Conservation (phyloP, 2,888 invertebrate genomes). For the Chymomyza caudatula region DNA sequence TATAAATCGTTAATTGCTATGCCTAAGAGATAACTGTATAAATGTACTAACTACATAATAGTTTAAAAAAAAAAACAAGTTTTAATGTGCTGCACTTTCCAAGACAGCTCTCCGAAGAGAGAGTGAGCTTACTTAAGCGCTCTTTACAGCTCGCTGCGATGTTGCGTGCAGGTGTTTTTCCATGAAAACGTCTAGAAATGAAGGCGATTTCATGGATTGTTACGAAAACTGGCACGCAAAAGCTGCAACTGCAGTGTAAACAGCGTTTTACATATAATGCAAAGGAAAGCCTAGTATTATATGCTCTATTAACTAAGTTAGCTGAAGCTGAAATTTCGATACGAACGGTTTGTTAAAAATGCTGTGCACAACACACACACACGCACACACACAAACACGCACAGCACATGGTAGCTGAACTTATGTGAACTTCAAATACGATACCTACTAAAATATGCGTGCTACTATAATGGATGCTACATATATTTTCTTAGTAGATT, state of each 20-base stretch:
- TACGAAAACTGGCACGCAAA: too few relatives aligned
- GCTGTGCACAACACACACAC: constrained; percentile 20
- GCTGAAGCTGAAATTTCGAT: too few relatives aligned
- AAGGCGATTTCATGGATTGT: too few relatives aligned
- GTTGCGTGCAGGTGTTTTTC: too few relatives aligned
- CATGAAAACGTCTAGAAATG: too few relatives aligned
- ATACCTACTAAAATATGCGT: not conserved
- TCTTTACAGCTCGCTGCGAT: too few relatives aligned
- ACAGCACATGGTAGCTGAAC: too few relatives aligned
- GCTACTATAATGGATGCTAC: constrained; percentile 26
- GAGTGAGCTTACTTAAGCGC: too few relatives aligned
- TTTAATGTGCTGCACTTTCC: not conserved
- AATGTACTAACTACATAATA: not conserved
- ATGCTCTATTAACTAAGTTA: not conserved
- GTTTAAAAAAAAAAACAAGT: not conserved
- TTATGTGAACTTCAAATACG: not conserved
- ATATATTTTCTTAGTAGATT: constrained; percentile 66
- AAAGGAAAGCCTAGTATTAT: not conserved
- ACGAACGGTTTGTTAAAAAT: constrained; percentile 33
- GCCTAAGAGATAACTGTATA: not conserved
- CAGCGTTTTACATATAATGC: not conserved
- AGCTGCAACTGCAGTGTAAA: too few relatives aligned
- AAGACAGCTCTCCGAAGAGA: too few relatives aligned
- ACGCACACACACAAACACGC: constrained; percentile 4
- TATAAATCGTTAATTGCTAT: not conserved